phyloP scores from a whole-genome alignment of 2,888 invertebrate species.

The Selenia dentaria region DNA sequence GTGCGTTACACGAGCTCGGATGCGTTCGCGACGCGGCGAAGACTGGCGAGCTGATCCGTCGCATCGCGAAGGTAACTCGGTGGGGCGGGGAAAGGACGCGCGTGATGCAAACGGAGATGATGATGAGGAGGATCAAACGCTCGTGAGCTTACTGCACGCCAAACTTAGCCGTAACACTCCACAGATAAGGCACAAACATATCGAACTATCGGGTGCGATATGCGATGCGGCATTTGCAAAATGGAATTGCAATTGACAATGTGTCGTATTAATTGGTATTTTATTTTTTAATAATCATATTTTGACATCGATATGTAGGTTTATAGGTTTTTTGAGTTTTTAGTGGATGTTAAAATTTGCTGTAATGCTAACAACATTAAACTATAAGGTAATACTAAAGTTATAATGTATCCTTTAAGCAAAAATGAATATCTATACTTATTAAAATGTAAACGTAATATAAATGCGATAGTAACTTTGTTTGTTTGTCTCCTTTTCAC shows the following conservation, averaged over 20 bases:
- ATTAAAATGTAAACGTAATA: too few species aligned
- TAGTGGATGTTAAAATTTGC: too few species aligned
- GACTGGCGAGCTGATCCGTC: constrained; percentile 28
- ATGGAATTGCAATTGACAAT: neutral
- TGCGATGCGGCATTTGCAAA: neutral
- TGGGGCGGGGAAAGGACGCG: constrained; percentile 27
- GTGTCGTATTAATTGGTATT: neutral
- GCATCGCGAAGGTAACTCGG: constrained; percentile 34
- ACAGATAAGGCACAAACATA: neutral
- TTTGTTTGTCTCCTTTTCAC: too few species aligned
- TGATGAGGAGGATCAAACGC: constrained; percentile 9
- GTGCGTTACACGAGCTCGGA: constrained; percentile 17
- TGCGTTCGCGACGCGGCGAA: constrained; percentile 31
- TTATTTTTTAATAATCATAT: neutral
- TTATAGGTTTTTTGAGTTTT: too few species aligned
- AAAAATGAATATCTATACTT: too few species aligned
- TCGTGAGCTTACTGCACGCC: neutral
- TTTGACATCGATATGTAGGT: too few species aligned
- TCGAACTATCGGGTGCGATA: neutral
- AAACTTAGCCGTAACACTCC: neutral
- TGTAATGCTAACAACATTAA: too few species aligned
- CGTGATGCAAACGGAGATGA: constrained; percentile 21
- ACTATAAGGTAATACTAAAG: too few species aligned
- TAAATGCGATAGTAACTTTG: too few species aligned
- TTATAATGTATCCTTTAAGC: too few species aligned